A percentile compares a stretch with the other conserved stretches of the same genome.
phyloP scores from a whole-genome alignment of 2,888 invertebrate species.

The Teleiodes luculella region DNA sequence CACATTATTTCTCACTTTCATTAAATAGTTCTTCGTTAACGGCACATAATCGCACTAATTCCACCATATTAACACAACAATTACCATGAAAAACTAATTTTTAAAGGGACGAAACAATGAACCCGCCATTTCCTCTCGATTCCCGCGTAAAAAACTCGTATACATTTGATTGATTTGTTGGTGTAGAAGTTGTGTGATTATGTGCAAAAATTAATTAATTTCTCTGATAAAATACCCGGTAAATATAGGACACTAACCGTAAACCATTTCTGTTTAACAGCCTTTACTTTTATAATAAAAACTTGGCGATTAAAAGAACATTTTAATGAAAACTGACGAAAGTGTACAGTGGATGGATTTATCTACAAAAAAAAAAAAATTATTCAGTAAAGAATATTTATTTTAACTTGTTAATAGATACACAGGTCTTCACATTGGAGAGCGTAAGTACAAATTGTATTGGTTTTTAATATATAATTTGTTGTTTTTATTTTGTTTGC shows the following conservation, averaged over 20 bases:
- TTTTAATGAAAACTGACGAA: neutral
- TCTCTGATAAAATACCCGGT: neutral
- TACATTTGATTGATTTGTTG: slow-evolving; percentile 25
- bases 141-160: too few relatives aligned
- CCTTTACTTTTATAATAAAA: neutral
- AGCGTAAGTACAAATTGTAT: neutral
- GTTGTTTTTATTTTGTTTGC: neutral
- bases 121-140: too few relatives aligned
- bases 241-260: neutral
- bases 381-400: neutral
- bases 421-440: too few relatives aligned
- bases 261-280: neutral
- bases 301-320: neutral
- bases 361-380: neutral
- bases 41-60: too few relatives aligned
- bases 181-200: slow-evolving; percentile 6
- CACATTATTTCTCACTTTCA: too few relatives aligned
- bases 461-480: neutral
- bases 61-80: too few relatives aligned
- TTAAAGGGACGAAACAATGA: too few relatives aligned
- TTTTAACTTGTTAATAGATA: neutral
- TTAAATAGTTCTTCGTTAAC: too few relatives aligned
- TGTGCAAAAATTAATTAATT: neutral
- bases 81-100: too few relatives aligned
- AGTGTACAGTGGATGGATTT: neutral